A percentile compares a stretch with the other conserved stretches of the same genome.
These are phyloP conservation scores for Rhizomys pruinosus DNA, from an alignment of 2,113 vertebrate genomes.

Conservation along the genomic window DNA sequence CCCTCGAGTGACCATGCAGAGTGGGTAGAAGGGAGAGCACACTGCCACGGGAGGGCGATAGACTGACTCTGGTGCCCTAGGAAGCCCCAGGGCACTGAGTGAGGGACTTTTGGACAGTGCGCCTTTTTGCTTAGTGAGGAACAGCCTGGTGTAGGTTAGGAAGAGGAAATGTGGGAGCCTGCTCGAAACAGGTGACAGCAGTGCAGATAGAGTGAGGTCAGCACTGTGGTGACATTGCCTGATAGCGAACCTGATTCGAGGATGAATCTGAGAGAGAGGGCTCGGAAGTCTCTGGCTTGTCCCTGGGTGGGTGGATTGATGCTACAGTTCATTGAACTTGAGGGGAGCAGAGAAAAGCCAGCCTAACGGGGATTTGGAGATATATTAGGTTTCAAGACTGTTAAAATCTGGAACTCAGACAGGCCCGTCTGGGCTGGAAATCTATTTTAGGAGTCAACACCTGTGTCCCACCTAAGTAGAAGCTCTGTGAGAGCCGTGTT, in stretches of 20 bases:
- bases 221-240: no score
- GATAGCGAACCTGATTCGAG: neutral
- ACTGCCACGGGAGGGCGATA: no score
- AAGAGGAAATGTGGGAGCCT: neutral
- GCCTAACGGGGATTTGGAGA: neutral
- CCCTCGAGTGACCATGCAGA: no score
- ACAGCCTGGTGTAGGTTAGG: no score
- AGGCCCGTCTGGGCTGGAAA: neutral
- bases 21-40: neutral
- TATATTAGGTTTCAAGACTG: neutral
- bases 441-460: neutral
- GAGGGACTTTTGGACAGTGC: neutral
- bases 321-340: neutral
- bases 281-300: neutral
- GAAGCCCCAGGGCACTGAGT: neutral
- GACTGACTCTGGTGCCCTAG: neutral
- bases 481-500: neutral
- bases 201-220: no score
- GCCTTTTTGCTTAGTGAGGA: neutral
- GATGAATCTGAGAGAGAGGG: neutral
- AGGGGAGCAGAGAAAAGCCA: neutral
- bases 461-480: neutral
- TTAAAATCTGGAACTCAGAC: slow-evolving; percentile 7
- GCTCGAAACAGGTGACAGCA: neutral
- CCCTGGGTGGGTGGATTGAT: neutral